Conservation (phyloP, 2,113 vertebrate genomes). For the Hystrix brachyura region DNA sequence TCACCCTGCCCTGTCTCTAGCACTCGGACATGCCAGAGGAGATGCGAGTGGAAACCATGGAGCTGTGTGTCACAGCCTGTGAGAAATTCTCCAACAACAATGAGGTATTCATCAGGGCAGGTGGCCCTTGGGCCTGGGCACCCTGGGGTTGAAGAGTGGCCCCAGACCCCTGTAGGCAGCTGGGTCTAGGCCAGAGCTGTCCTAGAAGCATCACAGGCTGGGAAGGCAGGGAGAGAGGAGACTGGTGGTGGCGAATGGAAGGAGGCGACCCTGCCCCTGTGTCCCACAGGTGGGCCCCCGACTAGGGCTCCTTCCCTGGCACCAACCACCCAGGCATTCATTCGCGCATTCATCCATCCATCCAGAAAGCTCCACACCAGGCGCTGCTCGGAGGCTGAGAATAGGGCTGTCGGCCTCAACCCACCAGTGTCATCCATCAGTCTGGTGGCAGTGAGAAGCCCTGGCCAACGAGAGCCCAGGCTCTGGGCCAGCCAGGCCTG, state of each 20-base stretch:
- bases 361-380: background rate
- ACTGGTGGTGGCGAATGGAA: background rate
- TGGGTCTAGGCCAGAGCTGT: background rate
- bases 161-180: background rate
- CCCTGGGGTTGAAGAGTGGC: background rate
- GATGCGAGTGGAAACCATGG: conserved; percentile 98
- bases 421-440: background rate
- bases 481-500: background rate
- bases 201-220: background rate
- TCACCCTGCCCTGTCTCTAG: conserved; percentile 84
- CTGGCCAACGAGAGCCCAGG: background rate
- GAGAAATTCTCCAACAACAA: conserved; percentile 93
- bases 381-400: background rate
- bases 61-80: conserved; percentile 95
- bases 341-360: background rate
- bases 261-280: background rate
- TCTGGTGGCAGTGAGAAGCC: background rate
- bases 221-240: background rate
- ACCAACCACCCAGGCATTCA: background rate
- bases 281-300: background rate
- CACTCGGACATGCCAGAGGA: conserved; percentile 99
- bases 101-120: conserved; percentile 86
- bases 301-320: background rate
- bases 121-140: background rate
- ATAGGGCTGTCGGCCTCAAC: fast-evolving